A percentile compares a stretch with the other conserved stretches of the same genome.
Evolutionary conservation across 1,140 invertebrate species (phyloP).

Genomic region (Elysia chlorotica): DNA sequence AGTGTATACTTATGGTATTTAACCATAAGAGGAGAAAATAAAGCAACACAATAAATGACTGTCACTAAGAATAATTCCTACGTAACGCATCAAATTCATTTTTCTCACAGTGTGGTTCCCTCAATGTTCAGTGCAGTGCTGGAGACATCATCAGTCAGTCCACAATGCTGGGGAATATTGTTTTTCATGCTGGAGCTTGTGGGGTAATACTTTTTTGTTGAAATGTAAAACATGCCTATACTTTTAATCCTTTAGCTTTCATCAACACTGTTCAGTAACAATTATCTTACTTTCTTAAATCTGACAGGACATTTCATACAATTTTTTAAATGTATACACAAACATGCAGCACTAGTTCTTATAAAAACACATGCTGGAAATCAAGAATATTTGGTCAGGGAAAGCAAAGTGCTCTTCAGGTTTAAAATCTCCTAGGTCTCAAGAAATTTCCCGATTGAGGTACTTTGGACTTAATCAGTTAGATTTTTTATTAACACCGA

Average conservation of each 20-base stretch:
- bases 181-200: conserved; percentile 10
- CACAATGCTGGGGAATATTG: conserved; percentile 1
- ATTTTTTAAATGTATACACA: neutral
- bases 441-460: no score
- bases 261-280: neutral
- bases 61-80: neutral
- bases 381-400: no score
- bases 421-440: no score
- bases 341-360: no score
- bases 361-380: no score
- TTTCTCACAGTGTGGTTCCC: conserved; percentile 13
- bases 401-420: no score
- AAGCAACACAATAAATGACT: neutral
- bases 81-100: neutral
- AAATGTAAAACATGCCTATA: neutral
- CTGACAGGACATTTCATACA: neutral
- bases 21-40: neutral
- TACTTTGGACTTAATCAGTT: no score
- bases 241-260: neutral
- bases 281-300: neutral
- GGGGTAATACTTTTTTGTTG: neutral
- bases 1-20: no score
- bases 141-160: conserved; percentile 12
- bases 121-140: conserved; percentile 4
- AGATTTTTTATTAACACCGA: no score